These are phyloP conservation scores for Branchinecta sandiegonensis DNA, from an alignment of 2,888 invertebrate genomes.

Conservation along the genomic window DNA sequence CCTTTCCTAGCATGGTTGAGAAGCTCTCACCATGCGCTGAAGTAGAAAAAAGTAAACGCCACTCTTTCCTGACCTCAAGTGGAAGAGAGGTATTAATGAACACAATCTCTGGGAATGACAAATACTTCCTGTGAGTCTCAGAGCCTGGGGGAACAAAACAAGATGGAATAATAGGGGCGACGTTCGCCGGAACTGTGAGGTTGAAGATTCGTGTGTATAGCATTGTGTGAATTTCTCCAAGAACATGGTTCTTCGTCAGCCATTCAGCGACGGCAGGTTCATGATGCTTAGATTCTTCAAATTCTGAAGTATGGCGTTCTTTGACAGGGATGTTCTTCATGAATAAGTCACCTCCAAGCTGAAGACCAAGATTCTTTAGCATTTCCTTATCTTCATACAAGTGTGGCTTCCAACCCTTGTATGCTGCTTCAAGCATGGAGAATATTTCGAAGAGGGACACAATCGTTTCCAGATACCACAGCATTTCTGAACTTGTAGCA, in stretches of 20 bases:
- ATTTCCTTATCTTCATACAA: background rate
- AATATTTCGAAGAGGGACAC: slow-evolving; percentile 4
- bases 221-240: slow-evolving; percentile 20
- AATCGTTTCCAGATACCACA: background rate
- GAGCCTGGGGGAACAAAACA: slow-evolving; percentile 20
- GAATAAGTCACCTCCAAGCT: background rate
- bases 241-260: slow-evolving; percentile 16
- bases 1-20: slow-evolving; percentile 57
- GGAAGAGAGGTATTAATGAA: slow-evolving; percentile 68
- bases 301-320: background rate
- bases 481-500: background rate
- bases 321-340: background rate
- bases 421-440: background rate
- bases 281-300: slow-evolving; percentile 11
- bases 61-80: slow-evolving; percentile 54
- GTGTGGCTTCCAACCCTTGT: background rate
- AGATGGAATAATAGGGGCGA: slow-evolving; percentile 20
- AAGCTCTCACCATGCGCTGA: slow-evolving; percentile 80
- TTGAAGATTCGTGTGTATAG: slow-evolving; percentile 20
- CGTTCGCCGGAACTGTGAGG: background rate
- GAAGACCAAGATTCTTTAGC: background rate
- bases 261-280: slow-evolving; percentile 16
- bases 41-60: slow-evolving; percentile 76
- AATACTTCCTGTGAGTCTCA: slow-evolving; percentile 20
- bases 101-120: slow-evolving; percentile 57